A percentile compares a stretch with the other conserved stretches of the same genome.
phyloP scores from a whole-genome alignment of 2,888 invertebrate genomes.

The Merodon equestris region DNA sequence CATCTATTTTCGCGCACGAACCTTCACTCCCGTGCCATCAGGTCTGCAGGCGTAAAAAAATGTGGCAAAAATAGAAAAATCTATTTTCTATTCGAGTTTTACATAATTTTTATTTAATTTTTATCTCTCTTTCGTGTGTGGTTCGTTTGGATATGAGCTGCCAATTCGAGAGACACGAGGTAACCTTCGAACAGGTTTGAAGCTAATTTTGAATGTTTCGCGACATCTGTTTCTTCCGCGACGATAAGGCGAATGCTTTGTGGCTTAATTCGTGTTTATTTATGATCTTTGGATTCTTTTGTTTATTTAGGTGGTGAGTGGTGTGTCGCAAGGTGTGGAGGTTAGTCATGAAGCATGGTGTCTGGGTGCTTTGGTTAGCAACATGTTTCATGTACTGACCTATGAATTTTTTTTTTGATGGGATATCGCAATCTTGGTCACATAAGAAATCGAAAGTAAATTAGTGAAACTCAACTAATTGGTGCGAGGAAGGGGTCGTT shows the following conservation, averaged over 20 bases:
- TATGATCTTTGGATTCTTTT: background rate
- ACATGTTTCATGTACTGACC: no score
- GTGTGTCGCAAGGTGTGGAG: no score
- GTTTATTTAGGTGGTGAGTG: no score
- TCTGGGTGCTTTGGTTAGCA: no score
- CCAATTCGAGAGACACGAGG: constrained; percentile 22
- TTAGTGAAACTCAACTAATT: no score
- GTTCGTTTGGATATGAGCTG: constrained; percentile 22
- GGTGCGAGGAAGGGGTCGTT: no score
- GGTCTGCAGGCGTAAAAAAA: constrained; percentile 13
- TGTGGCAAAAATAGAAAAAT: background rate
- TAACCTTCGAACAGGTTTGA: constrained; percentile 30
- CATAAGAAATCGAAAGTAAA: no score
- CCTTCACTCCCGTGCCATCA: background rate
- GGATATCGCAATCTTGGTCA: no score
- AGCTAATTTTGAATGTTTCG: constrained; percentile 2
- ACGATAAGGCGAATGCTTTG: constrained; percentile 8
- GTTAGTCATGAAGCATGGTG: no score
- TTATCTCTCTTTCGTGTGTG: constrained; percentile 13
- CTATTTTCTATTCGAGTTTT: constrained; percentile 10
- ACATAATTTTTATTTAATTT: constrained; percentile 15
- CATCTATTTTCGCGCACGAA: background rate
- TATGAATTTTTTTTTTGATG: no score
- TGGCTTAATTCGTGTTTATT: background rate
- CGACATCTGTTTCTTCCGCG: constrained; percentile 16